A percentile compares a stretch with the other conserved stretches of the same genome.
Conservation (phyloP, 2,888 invertebrate genomes). For the Dermolepida albohirtum region DNA sequence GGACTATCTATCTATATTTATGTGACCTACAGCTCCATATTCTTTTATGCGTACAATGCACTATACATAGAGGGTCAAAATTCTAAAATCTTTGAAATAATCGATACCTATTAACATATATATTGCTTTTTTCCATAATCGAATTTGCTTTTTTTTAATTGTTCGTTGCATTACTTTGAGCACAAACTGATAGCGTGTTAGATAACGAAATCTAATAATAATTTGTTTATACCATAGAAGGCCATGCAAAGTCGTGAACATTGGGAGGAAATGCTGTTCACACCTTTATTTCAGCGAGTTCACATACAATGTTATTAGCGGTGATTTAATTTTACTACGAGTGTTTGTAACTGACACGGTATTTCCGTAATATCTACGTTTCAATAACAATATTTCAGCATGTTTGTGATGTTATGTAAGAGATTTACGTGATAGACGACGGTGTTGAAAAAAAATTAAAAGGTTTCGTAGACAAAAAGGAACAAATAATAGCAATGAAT, state of each 20-base stretch:
- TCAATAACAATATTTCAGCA: constrained; percentile 34
- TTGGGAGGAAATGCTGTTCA: constrained; percentile 45
- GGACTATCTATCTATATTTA: too few species aligned
- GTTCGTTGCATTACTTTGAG: constrained; percentile 1
- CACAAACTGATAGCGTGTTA: constrained; percentile 19
- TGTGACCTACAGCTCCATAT: too few species aligned
- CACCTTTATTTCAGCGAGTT: constrained; percentile 43
- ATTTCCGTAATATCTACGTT: constrained; percentile 39
- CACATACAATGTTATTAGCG: constrained; percentile 43
- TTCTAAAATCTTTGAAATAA: not conserved
- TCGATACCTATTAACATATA: not conserved
- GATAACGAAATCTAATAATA: constrained; percentile 34
- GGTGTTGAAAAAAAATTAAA: too few species aligned
- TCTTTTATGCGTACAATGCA: too few species aligned
- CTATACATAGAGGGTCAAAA: too few species aligned
- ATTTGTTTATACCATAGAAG: constrained; percentile 39
- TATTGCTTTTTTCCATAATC: constrained; percentile 12
- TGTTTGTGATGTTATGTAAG: constrained; percentile 23
- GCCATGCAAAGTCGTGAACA: constrained; percentile 43
- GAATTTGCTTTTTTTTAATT: constrained; percentile 13
- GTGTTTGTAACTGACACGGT: constrained; percentile 41
- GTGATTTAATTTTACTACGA: constrained; percentile 43
- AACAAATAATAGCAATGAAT: too few species aligned
- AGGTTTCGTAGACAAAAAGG: too few species aligned
- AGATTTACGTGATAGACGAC: not conserved